These are phyloP conservation scores for Barbus barbus DNA, from an alignment of 2,113 vertebrate genomes.

Conservation along the genomic window DNA sequence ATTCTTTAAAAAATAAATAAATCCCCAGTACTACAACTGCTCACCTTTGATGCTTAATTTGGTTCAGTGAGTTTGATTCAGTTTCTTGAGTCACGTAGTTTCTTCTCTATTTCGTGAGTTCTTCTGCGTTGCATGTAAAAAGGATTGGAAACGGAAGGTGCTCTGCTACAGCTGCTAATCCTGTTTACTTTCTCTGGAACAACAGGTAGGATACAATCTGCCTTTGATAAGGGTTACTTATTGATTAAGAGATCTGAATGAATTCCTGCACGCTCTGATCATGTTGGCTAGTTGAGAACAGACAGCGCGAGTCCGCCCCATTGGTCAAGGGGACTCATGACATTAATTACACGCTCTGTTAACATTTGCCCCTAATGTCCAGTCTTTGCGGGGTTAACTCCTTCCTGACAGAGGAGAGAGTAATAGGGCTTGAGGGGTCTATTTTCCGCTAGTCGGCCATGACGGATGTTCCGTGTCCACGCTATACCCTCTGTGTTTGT, in stretches of 20 bases:
- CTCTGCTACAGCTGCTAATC: not conserved
- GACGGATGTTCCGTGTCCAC: slow-evolving; percentile 62
- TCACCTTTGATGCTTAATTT: not conserved
- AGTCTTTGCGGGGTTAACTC: slow-evolving; percentile 78
- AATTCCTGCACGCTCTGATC: slow-evolving; percentile 18
- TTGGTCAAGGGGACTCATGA: slow-evolving; percentile 85
- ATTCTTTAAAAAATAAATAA: not conserved
- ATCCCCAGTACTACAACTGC: not conserved
- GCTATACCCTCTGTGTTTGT: slow-evolving; percentile 41
- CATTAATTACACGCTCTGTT: slow-evolving; percentile 97
- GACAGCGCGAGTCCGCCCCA: slow-evolving; percentile 80
- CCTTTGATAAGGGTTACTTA: slow-evolving; percentile 23
- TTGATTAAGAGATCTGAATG: slow-evolving; percentile 18
- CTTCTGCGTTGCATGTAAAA: not conserved
- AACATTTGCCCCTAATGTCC: slow-evolving; percentile 83
- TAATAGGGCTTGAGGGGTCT: slow-evolving; percentile 72
- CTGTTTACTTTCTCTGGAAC: slow-evolving; percentile 16
- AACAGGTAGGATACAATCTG: slow-evolving; percentile 12
- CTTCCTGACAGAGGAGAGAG: slow-evolving; percentile 80
- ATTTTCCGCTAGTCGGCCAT: slow-evolving; percentile 68
- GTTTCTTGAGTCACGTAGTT: not conserved
- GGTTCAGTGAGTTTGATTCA: not conserved
- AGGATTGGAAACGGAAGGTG: not conserved
- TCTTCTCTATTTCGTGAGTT: not conserved
- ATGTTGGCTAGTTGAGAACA: slow-evolving; percentile 5